These are phyloP conservation scores for Scrobipalpa atriplicella DNA, from an alignment of 2,888 invertebrate genomes.

Conservation along the genomic window DNA sequence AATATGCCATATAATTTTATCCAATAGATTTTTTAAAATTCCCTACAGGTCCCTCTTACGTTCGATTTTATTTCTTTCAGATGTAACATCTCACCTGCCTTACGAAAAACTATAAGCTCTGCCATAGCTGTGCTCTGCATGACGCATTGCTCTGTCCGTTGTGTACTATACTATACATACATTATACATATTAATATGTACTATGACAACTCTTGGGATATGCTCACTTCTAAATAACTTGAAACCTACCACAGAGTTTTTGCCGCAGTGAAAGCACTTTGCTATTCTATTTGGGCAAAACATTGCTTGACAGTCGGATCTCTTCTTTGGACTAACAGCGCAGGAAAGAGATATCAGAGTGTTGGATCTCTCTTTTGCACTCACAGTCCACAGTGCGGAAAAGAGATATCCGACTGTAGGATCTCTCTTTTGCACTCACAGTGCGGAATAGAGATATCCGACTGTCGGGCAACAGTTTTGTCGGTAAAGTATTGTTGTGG, in stretches of 20 bases:
- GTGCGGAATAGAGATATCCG: too few relatives aligned
- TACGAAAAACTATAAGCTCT: conserved; percentile 94
- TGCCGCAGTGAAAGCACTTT: too few relatives aligned
- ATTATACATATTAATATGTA: conserved; percentile 55
- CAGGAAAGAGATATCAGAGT: too few relatives aligned
- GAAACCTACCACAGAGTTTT: too few relatives aligned
- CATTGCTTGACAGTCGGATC: too few relatives aligned
- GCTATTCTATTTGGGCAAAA: too few relatives aligned
- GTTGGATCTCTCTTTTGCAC: too few relatives aligned
- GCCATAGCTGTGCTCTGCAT: conserved; percentile 80
- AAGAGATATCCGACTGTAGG: too few relatives aligned
- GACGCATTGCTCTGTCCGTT: conserved; percentile 71
- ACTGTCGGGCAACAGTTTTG: not conserved
- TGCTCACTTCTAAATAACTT: not conserved
- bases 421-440: too few relatives aligned
- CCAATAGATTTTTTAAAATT: not conserved
- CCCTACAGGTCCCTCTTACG: conserved; percentile 44
- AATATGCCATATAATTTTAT: not conserved
- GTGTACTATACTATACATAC: conserved; percentile 42
- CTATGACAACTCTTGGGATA: conserved; percentile 35
- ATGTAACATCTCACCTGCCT: conserved; percentile 95
- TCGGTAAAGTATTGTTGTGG: not conserved
- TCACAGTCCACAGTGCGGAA: too few relatives aligned
- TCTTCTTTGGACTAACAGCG: too few relatives aligned
- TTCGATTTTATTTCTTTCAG: conserved; percentile 88